phyloP scores from a whole-genome alignment of 2,797 vertebrate genomes.

The Hirundo rustica region DNA sequence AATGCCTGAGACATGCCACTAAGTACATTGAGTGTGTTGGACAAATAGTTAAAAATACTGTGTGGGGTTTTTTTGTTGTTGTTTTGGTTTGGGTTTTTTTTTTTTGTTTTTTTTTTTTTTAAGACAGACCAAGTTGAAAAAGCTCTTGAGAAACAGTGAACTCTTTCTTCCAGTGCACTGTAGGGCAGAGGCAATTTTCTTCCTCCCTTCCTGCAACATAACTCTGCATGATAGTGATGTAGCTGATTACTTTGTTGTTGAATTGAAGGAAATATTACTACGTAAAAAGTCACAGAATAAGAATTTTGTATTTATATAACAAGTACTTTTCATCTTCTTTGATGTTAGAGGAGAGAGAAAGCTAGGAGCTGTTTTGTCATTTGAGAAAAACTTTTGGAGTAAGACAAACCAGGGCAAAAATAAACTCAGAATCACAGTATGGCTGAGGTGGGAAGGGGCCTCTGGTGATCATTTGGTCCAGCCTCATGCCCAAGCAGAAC shows the following conservation, averaged over 20 bases:
- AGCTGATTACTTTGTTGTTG: slow-evolving; percentile 10
- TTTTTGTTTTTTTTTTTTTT: not conserved
- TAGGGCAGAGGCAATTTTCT: not conserved
- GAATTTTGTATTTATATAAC: not conserved
- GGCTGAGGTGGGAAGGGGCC: not conserved
- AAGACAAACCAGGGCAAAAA: not conserved
- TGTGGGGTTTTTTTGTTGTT: no score
- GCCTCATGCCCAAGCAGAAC: not conserved
- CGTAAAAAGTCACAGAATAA: not conserved
- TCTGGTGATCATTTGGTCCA: not conserved
- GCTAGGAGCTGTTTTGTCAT: not conserved
- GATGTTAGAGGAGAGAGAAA: not conserved
- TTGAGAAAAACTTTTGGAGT: not conserved
- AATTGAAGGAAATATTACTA: slow-evolving; percentile 40
- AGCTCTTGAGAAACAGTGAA: not conserved
- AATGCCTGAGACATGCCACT: not conserved
- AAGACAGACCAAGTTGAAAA: not conserved
- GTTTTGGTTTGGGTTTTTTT: no score
- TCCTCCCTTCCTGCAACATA: not conserved
- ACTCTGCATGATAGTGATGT: not conserved
- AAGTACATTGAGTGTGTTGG: not conserved
- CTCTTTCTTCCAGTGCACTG: not conserved
- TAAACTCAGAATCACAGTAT: not conserved
- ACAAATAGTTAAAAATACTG: not conserved
- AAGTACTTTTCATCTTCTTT: not conserved